Conservation (phyloP, 1,140 invertebrate genomes). For the Scylla paramamosain region DNA sequence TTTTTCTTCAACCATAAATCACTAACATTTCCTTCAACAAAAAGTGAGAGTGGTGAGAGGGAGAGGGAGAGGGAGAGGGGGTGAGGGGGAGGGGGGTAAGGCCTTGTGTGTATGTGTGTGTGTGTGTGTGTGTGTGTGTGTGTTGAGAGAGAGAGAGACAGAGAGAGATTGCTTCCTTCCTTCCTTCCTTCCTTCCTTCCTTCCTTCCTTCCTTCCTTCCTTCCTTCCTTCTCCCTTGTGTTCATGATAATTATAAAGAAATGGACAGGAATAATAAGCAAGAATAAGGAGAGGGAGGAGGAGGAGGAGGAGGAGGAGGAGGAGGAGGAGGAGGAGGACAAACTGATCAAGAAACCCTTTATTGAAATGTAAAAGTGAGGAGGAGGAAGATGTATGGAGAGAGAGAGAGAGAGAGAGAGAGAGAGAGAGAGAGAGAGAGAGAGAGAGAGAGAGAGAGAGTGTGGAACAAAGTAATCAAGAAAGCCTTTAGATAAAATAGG, state of each 20-base stretch:
- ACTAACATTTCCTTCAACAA: constrained; percentile 44
- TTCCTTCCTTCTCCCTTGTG: not conserved
- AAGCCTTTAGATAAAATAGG: too few relatives aligned
- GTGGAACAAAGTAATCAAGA: not conserved
- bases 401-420: constrained; percentile 29
- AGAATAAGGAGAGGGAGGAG: not conserved
- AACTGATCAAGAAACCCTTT: not conserved
- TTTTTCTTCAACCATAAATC: constrained; percentile 53
- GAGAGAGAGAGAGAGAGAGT: not conserved
- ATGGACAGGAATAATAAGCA: not conserved
- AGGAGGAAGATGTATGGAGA: not conserved
- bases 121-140: too few relatives aligned
- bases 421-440: not conserved
- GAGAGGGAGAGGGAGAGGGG: not conserved
- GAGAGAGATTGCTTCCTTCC: too few relatives aligned
- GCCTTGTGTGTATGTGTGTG: not conserved
- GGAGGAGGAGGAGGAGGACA: not conserved
- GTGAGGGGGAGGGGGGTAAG: not conserved
- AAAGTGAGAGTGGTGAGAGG: not conserved
- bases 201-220: too few relatives aligned
- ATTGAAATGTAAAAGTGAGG: not conserved
- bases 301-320: not conserved
- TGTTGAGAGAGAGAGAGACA: too few relatives aligned
- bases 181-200: not conserved
- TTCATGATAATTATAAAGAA: not conserved